Percentiles rank a stretch among this genome's conserved stretches.
Conservation (phyloP, 2,797 vertebrate genomes). For the Dipus sagitta region DNA sequence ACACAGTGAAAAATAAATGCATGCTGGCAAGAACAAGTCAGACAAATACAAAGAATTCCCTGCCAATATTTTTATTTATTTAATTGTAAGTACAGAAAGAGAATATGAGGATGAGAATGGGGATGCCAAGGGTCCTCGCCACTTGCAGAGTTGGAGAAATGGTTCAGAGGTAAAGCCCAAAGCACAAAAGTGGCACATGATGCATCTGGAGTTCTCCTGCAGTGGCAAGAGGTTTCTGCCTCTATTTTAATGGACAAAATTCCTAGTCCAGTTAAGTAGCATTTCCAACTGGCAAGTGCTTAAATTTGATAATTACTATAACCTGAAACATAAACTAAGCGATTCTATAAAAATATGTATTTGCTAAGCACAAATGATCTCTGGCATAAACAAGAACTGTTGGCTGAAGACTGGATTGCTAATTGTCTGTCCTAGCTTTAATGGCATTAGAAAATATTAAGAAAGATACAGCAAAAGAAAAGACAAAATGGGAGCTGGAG, state of each 20-base stretch:
- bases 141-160: too few species aligned
- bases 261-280: conserved; percentile 39
- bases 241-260: conserved; percentile 50
- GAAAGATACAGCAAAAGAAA: conserved; percentile 15
- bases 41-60: conserved; percentile 39
- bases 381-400: conserved; percentile 38
- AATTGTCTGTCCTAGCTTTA: conserved; percentile 55
- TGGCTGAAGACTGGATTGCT: conserved; percentile 43
- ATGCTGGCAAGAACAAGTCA: conserved; percentile 43
- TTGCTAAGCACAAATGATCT: conserved; percentile 58
- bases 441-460: conserved; percentile 46
- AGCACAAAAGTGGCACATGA: too few species aligned
- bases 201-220: too few species aligned
- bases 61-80: conserved; percentile 1
- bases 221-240: not conserved
- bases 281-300: conserved; percentile 53
- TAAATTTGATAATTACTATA: conserved; percentile 46
- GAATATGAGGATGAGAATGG: too few species aligned
- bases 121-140: too few species aligned
- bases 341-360: conserved; percentile 11
- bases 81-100: too few species aligned
- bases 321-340: conserved; percentile 28
- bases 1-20: conserved; percentile 44
- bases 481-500: conserved; percentile 11
- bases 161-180: too few species aligned